phyloP scores from a whole-genome alignment of 2,113 vertebrate genomes.

The Felis catus region F.catus_Fca126_mat1.0 CM031419.1:126825001-126825500 shows the following conservation, averaged over 20 bases:
- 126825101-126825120: background rate
- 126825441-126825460: background rate
- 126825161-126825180: background rate
- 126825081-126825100: background rate
- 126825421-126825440: background rate
- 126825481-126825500: too few relatives aligned
- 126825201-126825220: background rate
- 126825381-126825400: background rate
- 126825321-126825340: background rate
- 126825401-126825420: background rate
- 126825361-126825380: background rate
- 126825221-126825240: background rate
- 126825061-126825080: background rate
- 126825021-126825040: background rate
- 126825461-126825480: background rate
- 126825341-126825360: background rate
- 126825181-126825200: background rate
- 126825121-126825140: background rate
- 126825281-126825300: background rate
- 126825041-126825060: background rate
- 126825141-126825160: background rate
- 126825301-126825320: background rate
- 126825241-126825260: background rate
- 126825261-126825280: background rate
- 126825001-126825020: background rate